A percentile compares a stretch with the other conserved stretches of the same genome.
phyloP scores from a whole-genome alignment of 1,140 invertebrate species.

The Dendrolimus kikuchii region DNA sequence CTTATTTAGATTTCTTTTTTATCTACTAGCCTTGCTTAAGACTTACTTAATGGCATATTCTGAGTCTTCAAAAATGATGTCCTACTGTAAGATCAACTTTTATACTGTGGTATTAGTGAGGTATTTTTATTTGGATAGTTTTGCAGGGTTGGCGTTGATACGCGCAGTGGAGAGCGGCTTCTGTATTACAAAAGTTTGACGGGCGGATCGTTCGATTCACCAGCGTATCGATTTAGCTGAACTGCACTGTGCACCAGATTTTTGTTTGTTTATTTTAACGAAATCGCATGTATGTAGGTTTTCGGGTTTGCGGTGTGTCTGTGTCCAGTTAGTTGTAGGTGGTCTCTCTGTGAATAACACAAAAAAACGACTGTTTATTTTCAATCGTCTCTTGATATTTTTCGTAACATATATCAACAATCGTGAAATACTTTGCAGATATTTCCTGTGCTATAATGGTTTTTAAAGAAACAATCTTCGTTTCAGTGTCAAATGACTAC shows the following conservation, averaged over 20 bases:
- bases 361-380: too few species aligned
- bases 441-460: too few species aligned
- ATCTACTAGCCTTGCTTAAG: too few species aligned
- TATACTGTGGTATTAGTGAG: slow-evolving; percentile 39
- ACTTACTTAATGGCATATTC: too few species aligned
- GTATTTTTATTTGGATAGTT: slow-evolving; percentile 40
- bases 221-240: slow-evolving; percentile 49
- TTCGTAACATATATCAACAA: too few species aligned
- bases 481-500: too few species aligned
- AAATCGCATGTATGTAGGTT: slow-evolving; percentile 61
- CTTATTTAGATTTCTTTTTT: too few species aligned
- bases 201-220: slow-evolving; percentile 24
- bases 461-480: too few species aligned
- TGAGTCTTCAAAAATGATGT: too few species aligned
- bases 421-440: too few species aligned
- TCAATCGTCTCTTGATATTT: too few species aligned
- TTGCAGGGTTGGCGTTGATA: slow-evolving; percentile 2
- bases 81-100: too few species aligned
- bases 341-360: slow-evolving; percentile 19
- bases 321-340: slow-evolving; percentile 51
- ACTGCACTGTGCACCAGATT: slow-evolving; percentile 35
- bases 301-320: slow-evolving; percentile 61
- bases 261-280: slow-evolving; percentile 52
- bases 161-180: slow-evolving; percentile 7
- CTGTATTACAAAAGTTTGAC: slow-evolving; percentile 58